These are phyloP conservation scores for Euzophera pinguis DNA, from an alignment of 2,888 invertebrate species.

Conservation along the genomic window DNA sequence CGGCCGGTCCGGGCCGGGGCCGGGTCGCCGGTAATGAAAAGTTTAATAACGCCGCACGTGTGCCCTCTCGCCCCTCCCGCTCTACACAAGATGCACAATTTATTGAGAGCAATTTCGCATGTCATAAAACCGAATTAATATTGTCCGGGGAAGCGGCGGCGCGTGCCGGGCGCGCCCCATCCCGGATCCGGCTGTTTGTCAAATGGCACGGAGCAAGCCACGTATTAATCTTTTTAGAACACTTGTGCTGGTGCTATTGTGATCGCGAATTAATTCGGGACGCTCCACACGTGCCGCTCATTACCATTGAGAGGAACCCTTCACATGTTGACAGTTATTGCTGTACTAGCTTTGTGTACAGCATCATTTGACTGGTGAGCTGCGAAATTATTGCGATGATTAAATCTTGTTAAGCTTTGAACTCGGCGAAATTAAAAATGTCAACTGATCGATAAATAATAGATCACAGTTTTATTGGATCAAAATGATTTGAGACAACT, in stretches of 20 bases:
- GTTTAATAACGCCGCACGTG: slow-evolving; percentile 74
- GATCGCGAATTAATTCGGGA: slow-evolving; percentile 25
- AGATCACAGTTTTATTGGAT: too few relatives aligned
- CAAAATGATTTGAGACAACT: too few relatives aligned
- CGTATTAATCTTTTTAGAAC: slow-evolving; percentile 28
- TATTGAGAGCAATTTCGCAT: slow-evolving; percentile 76
- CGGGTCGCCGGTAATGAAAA: slow-evolving; percentile 58
- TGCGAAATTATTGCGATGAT: neutral
- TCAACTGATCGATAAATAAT: neutral
- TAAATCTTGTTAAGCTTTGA: slow-evolving; percentile 3
- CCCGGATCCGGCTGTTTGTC: slow-evolving; percentile 25
- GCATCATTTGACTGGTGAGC: neutral
- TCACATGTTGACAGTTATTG: slow-evolving; percentile 9
- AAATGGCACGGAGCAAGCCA: slow-evolving; percentile 33
- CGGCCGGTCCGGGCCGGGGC: slow-evolving; percentile 16
- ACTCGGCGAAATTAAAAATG: neutral
- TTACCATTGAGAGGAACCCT: slow-evolving; percentile 7
- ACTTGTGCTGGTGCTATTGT: slow-evolving; percentile 30
- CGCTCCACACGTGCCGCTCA: slow-evolving; percentile 27
- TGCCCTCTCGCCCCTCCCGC: slow-evolving; percentile 25
- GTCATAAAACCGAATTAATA: slow-evolving; percentile 77
- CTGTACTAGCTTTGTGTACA: neutral
- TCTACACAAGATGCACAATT: slow-evolving; percentile 58
- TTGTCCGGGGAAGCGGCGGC: slow-evolving; percentile 30
- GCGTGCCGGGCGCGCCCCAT: slow-evolving; percentile 16